These are phyloP conservation scores for Tamandua tetradactyla DNA, from an alignment of 2,797 vertebrate species.

Conservation along the genomic window DNA sequence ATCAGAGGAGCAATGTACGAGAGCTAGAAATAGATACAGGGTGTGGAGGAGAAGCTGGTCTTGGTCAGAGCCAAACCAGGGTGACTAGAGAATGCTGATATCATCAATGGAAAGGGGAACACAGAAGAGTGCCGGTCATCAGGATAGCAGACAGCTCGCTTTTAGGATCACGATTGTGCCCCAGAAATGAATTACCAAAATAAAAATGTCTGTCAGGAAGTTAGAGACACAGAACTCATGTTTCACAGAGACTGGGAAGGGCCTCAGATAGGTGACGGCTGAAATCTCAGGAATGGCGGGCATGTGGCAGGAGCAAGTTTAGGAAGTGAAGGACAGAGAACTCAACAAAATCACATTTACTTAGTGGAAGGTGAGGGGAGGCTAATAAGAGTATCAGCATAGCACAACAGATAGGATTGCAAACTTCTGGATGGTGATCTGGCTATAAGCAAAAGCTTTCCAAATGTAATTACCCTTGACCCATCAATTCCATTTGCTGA, in stretches of 20 bases:
- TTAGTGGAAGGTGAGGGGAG: background rate
- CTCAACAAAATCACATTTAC: background rate
- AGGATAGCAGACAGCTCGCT: background rate
- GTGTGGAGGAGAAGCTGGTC: background rate
- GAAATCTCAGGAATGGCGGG: background rate
- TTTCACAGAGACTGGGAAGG: background rate
- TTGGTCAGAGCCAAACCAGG: background rate
- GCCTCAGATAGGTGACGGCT: background rate
- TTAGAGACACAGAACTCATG: background rate
- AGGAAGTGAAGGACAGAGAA: background rate
- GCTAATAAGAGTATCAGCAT: background rate
- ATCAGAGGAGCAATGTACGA: background rate
- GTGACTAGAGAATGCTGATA: background rate
- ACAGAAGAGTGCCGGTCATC: background rate
- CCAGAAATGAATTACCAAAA: background rate
- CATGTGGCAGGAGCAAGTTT: background rate
- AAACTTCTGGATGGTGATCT: background rate
- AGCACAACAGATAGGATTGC: rapidly evolving
- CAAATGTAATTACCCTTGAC: background rate
- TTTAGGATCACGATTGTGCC: background rate
- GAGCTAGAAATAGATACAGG: background rate
- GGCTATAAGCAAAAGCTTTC: background rate
- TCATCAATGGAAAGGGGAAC: background rate
- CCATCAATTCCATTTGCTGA: background rate
- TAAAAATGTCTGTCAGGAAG: background rate